phyloP scores from a whole-genome alignment of 2,113 vertebrate species.

The Raphicerus campestris region DNA sequence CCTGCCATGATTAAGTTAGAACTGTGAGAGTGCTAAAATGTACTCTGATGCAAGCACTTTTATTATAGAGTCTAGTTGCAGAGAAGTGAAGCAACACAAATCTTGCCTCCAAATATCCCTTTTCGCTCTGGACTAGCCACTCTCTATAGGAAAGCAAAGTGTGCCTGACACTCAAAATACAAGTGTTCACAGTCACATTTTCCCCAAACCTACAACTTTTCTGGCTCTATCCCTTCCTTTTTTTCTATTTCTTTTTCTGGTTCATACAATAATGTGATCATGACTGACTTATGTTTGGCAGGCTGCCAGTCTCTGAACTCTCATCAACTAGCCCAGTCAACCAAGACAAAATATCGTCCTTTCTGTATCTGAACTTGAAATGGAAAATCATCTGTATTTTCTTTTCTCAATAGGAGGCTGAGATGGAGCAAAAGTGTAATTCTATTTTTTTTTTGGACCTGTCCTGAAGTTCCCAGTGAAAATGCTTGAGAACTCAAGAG shows the following conservation, averaged over 20 bases:
- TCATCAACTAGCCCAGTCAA: neutral
- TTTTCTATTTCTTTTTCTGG: neutral
- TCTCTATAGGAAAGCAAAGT: constrained; percentile 71
- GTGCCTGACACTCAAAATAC: neutral
- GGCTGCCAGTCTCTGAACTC: neutral
- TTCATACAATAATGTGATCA: neutral
- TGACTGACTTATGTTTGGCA: neutral
- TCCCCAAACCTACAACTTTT: neutral
- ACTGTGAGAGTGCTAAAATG: constrained; percentile 90
- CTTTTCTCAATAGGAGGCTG: constrained; percentile 21
- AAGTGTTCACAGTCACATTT: neutral
- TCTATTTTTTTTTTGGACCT: constrained; percentile 3
- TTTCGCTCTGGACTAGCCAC: constrained; percentile 53
- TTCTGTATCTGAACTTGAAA: constrained; percentile 32
- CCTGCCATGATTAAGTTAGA: constrained; percentile 83
- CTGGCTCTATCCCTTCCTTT: neutral
- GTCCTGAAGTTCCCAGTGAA: neutral
- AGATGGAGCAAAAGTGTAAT: constrained; percentile 12
- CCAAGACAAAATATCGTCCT: constrained; percentile 16
- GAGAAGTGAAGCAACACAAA: constrained; percentile 86
- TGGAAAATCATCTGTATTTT: constrained; percentile 40
- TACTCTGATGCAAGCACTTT: constrained; percentile 94
- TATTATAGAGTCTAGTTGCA: constrained; percentile 92
- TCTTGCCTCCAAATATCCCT: constrained; percentile 86
- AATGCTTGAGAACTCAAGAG: neutral